phyloP scores from a whole-genome alignment of 2,888 invertebrate genomes.

The Ectropis crepuscularia region DNA sequence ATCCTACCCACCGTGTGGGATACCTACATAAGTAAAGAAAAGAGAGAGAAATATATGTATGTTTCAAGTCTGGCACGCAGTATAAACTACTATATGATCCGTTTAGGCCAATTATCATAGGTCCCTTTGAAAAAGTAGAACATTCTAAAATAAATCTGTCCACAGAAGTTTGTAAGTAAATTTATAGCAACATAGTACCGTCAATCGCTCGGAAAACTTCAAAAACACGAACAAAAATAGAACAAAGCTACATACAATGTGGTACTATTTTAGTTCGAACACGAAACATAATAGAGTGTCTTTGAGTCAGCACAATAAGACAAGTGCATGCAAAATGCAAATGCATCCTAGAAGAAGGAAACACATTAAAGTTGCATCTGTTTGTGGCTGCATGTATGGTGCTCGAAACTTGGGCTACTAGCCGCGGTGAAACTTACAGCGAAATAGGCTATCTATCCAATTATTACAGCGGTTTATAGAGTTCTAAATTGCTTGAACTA shows the following conservation, averaged over 20 bases:
- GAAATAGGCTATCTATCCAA: background rate
- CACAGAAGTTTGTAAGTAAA: too few species aligned
- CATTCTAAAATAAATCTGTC: too few species aligned
- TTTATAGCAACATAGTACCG: background rate
- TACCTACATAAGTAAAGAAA: too few species aligned
- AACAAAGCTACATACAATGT: background rate
- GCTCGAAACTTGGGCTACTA: conserved; percentile 54
- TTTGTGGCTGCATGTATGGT: conserved; percentile 69
- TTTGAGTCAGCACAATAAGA: conserved; percentile 28
- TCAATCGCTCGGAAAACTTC: background rate
- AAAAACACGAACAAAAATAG: background rate
- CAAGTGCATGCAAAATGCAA: conserved; percentile 38
- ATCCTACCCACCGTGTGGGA: too few species aligned
- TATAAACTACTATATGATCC: too few species aligned
- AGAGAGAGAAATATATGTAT: too few species aligned
- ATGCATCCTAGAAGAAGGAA: conserved; percentile 34
- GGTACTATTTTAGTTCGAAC: background rate
- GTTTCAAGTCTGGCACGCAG: too few species aligned
- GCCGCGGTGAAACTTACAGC: conserved; percentile 44
- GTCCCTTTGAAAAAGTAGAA: too few species aligned
- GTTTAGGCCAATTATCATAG: too few species aligned
- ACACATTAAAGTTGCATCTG: conserved; percentile 78
- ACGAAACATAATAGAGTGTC: background rate
- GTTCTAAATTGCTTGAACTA: background rate
- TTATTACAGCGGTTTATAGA: background rate